Evolutionary conservation across 1,140 invertebrate species (phyloP).

Genomic region (Myzus persicae): DNA sequence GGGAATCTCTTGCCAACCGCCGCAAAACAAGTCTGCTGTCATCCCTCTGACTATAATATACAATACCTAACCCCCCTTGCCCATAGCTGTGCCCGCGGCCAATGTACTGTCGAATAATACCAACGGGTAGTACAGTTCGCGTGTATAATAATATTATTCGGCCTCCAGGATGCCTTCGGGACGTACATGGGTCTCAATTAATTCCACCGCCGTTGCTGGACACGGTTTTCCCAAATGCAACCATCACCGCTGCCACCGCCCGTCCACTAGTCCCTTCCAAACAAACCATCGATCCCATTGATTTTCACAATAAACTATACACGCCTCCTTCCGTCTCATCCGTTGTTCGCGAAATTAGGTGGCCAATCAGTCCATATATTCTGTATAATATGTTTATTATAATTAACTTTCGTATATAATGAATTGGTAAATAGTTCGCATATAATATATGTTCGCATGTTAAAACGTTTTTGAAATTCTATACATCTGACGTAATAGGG

Average conservation of each 20-base stretch:
- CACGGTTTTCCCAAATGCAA: conserved; percentile 26
- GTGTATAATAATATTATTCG: conserved; percentile 53
- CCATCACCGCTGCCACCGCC: neutral
- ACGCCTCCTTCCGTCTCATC: conserved; percentile 16
- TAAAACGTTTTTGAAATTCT: conserved; percentile 25
- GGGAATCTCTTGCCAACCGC: conserved; percentile 57
- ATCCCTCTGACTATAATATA: conserved; percentile 41
- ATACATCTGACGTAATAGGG: neutral
- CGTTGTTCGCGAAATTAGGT: neutral
- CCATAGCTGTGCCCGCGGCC: neutral
- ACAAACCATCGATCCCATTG: conserved; percentile 33
- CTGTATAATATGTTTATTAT: conserved; percentile 5
- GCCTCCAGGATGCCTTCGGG: conserved; percentile 40
- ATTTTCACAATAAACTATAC: conserved; percentile 35
- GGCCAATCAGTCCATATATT: neutral
- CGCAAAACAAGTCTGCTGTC: conserved; percentile 55
- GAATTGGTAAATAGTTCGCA: conserved; percentile 16
- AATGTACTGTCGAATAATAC: conserved; percentile 34
- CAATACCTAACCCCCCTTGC: neutral
- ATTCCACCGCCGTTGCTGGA: conserved; percentile 35
- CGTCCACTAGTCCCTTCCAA: neutral
- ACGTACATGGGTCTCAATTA: conserved; percentile 45
- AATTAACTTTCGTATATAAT: neutral
- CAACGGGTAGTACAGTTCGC: conserved; percentile 30
- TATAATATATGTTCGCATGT: neutral